Evolutionary conservation across 2,113 vertebrate genomes (phyloP).

Genomic region (Eptatretus burgeri): DNA sequence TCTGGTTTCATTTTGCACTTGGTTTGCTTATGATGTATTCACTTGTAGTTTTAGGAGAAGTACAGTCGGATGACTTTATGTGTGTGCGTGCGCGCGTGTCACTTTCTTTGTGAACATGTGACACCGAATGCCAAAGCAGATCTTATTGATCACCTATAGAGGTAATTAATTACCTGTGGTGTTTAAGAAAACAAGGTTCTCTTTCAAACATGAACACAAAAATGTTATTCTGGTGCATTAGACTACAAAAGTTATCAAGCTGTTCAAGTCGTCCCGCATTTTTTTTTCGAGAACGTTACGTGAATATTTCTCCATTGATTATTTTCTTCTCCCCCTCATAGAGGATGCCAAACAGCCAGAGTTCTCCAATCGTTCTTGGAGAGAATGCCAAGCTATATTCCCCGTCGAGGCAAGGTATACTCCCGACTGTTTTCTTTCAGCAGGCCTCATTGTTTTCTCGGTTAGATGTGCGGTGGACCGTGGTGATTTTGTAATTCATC

Average conservation of each 20-base stretch:
- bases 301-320: constrained; percentile 1
- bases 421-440: background rate
- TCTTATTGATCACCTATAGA: no score
- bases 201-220: background rate
- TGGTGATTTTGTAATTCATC: background rate
- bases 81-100: no score
- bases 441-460: background rate
- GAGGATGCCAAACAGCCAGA: constrained; percentile 95
- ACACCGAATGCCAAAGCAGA: no score
- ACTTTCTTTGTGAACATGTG: no score
- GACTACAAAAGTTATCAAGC: background rate
- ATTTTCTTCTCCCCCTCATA: constrained; percentile 17
- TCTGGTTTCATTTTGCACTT: no score
- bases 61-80: no score
- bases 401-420: constrained; percentile 33
- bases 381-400: constrained; percentile 93
- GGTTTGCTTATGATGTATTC: no score
- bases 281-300: constrained; percentile 10
- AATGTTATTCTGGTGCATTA: no score
- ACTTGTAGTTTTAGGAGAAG: no score
- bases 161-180: no score
- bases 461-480: background rate
- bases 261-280: constrained; percentile 9
- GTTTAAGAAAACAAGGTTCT: background rate
- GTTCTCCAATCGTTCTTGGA: constrained; percentile 78